Percentiles rank a stretch among this genome's conserved stretches.
Evolutionary conservation across 2,888 invertebrate species (phyloP).

Genomic region (Brenthis ino): DNA sequence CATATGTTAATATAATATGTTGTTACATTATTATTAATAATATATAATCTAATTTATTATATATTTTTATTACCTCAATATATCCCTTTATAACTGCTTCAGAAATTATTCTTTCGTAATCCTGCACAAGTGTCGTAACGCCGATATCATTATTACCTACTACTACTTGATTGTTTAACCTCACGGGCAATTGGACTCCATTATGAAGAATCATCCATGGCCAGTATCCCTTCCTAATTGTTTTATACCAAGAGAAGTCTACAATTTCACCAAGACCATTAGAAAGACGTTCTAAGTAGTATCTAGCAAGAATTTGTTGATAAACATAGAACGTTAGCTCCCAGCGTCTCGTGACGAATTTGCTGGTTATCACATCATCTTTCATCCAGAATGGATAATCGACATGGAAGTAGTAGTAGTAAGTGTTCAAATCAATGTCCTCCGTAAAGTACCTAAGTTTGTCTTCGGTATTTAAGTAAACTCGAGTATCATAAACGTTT

Average conservation of each 20-base stretch:
- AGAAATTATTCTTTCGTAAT: constrained; percentile 79
- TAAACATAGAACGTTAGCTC: constrained; percentile 83
- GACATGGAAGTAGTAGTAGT: constrained; percentile 84
- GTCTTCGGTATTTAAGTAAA: constrained; percentile 78
- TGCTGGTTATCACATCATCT: constrained; percentile 64
- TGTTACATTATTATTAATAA: too few relatives aligned
- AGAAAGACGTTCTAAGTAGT: constrained; percentile 79
- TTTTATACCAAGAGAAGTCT: constrained; percentile 71
- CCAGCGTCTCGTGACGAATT: constrained; percentile 67
- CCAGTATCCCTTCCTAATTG: constrained; percentile 79
- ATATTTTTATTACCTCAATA: constrained; percentile 55
- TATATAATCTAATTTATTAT: too few relatives aligned
- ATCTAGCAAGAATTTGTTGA: constrained; percentile 86
- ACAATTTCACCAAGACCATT: constrained; percentile 72
- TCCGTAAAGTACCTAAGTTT: constrained; percentile 85
- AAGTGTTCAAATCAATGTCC: constrained; percentile 84
- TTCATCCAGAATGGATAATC: constrained; percentile 85
- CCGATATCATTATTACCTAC: constrained; percentile 57
- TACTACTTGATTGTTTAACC: constrained; percentile 70
- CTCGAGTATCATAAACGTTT: constrained; percentile 84
- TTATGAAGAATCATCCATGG: constrained; percentile 81
- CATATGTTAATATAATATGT: neutral
- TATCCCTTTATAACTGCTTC: constrained; percentile 83
- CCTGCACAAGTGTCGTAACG: constrained; percentile 61
- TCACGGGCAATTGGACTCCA: constrained; percentile 79